Conservation (phyloP, 92 coral and sea anemone genomes). For the Desmophyllum pertusum region DNA sequence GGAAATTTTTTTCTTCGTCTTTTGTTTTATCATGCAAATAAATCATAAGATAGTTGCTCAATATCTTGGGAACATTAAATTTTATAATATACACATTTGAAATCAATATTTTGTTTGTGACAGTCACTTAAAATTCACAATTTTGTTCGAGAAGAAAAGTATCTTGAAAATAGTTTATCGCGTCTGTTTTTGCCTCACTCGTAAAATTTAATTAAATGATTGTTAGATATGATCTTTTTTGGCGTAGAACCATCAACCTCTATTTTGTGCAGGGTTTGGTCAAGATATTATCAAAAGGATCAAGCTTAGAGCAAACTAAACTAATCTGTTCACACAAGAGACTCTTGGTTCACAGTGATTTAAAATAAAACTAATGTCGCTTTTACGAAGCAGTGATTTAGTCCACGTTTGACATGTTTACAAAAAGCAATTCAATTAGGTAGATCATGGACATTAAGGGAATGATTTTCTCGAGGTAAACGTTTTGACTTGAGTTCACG, state of each 20-base stretch:
- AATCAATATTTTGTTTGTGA: neutral
- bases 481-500: no score
- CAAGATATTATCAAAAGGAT: no score
- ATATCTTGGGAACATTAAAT: neutral
- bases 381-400: no score
- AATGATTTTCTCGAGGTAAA: no score
- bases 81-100: neutral
- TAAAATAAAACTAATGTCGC: no score
- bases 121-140: neutral
- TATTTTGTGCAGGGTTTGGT: no score
- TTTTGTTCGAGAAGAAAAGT: neutral
- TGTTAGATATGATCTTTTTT: neutral
- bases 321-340: no score
- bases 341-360: no score
- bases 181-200: neutral
- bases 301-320: no score
- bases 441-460: no score
- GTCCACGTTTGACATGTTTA: no score
- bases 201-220: neutral
- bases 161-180: neutral
- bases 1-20: neutral
- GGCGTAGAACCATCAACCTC: neutral
- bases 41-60: neutral
- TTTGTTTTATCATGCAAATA: neutral
- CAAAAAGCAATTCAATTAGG: no score